Percentiles rank a stretch among this genome's conserved stretches.
These are phyloP conservation scores for Piscicola geometra DNA, from an alignment of 2,888 invertebrate species.

Conservation along the genomic window DNA sequence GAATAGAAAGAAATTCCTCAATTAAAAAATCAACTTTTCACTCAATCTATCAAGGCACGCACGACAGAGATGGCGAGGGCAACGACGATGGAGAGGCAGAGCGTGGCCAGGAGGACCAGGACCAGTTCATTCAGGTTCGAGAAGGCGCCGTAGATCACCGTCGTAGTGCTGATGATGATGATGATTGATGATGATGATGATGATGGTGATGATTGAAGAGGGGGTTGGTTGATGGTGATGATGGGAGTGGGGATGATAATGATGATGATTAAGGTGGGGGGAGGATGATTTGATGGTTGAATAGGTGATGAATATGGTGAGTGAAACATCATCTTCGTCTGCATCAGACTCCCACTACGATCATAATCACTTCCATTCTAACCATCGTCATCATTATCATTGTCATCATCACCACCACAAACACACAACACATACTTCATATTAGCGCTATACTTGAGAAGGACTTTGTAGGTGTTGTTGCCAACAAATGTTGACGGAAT, in stretches of 20 bases:
- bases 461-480: slow-evolving; percentile 6
- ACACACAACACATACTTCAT: slow-evolving; percentile 19
- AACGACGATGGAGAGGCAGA: slow-evolving; percentile 7
- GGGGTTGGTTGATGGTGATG: background rate
- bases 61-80: background rate
- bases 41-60: too few relatives aligned
- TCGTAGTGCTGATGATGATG: background rate
- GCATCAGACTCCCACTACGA: background rate
- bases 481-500: slow-evolving; percentile 27
- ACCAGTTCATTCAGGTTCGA: slow-evolving; percentile 13
- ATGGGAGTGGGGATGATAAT: too few relatives aligned
- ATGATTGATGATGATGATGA: background rate
- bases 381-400: too few relatives aligned
- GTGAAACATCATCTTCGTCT: background rate
- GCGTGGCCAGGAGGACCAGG: background rate
- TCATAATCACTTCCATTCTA: too few relatives aligned
- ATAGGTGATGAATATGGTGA: too few relatives aligned
- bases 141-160: slow-evolving; percentile 3
- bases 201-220: background rate
- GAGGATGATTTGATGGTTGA: background rate
- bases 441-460: background rate
- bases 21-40: too few relatives aligned
- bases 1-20: too few relatives aligned
- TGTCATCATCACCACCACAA: too few relatives aligned
- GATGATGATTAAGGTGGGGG: too few relatives aligned